Evolutionary conservation across 2,113 vertebrate genomes (phyloP).

Genomic region (Strix uralensis): DNA sequence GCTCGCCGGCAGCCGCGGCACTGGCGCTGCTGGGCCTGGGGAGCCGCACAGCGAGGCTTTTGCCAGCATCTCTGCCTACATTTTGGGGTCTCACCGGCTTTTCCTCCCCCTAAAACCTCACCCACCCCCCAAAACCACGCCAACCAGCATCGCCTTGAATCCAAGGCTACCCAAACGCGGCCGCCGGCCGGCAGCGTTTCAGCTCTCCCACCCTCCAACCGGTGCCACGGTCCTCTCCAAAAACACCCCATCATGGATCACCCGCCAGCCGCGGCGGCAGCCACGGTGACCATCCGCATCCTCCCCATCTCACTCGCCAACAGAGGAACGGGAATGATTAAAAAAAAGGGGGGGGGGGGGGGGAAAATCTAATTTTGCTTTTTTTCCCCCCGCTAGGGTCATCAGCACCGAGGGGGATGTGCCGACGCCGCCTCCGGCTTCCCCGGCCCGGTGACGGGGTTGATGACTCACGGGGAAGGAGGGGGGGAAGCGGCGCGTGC

Average conservation of each 20-base stretch:
- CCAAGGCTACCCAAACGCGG: not conserved
- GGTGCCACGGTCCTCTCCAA: accelerated
- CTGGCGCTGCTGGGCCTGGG: not conserved
- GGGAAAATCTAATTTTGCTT: not conserved
- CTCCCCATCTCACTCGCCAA: not conserved
- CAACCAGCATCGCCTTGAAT: accelerated
- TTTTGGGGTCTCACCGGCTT: not conserved
- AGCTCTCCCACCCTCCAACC: not conserved
- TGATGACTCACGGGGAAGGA: slow-evolving; percentile 41
- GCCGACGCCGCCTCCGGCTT: not conserved
- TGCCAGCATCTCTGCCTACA: not conserved
- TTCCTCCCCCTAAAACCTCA: accelerated
- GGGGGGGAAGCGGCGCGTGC: not conserved
- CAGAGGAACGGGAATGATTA: accelerated
- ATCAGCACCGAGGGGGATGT: not conserved
- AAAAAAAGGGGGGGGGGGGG: not conserved
- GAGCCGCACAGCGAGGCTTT: accelerated
- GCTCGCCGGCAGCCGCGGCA: not conserved
- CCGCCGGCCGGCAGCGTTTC: accelerated
- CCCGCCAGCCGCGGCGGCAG: accelerated
- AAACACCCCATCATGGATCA: not conserved
- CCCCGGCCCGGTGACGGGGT: slow-evolving; percentile 5
- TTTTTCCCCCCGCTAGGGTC: not conserved
- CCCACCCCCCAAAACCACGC: not conserved
- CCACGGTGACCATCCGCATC: accelerated